Conservation (phyloP, 2,113 vertebrate genomes). For the Coptodon rendalli region DNA sequence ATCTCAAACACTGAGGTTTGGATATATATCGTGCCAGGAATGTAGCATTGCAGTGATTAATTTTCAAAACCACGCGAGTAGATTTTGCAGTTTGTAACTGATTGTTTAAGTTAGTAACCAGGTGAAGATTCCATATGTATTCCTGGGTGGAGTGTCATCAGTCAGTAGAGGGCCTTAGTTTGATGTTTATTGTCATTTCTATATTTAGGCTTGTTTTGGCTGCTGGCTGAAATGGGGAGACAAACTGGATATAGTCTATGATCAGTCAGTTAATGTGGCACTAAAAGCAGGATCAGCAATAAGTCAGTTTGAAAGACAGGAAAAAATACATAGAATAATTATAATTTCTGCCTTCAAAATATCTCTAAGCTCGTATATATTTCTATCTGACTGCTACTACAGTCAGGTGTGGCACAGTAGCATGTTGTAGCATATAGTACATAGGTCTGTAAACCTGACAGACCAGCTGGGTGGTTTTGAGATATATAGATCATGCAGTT, state of each 20-base stretch:
- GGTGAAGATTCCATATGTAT: neutral
- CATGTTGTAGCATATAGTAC: neutral
- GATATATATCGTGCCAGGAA: neutral
- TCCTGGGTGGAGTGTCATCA: neutral
- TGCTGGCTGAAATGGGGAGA: neutral
- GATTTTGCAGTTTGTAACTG: neutral
- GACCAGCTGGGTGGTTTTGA: slow-evolving; percentile 15
- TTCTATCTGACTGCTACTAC: neutral
- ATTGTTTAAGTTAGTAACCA: neutral
- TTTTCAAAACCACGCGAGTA: neutral
- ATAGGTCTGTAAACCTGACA: slow-evolving; percentile 22
- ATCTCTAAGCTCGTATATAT: neutral
- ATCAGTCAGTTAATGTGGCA: neutral
- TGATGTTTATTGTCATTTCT: neutral
- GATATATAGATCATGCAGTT: neutral
- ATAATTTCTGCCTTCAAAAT: neutral
- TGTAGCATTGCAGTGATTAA: neutral
- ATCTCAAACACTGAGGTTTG: neutral
- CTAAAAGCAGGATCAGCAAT: neutral
- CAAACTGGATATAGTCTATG: neutral
- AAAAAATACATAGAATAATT: neutral
- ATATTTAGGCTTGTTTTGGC: neutral
- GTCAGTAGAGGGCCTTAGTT: neutral
- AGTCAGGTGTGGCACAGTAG: neutral
- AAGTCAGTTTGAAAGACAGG: neutral